These are phyloP conservation scores for Thymelicus acteon DNA, from an alignment of 2,888 invertebrate species.

Conservation along the genomic window DNA sequence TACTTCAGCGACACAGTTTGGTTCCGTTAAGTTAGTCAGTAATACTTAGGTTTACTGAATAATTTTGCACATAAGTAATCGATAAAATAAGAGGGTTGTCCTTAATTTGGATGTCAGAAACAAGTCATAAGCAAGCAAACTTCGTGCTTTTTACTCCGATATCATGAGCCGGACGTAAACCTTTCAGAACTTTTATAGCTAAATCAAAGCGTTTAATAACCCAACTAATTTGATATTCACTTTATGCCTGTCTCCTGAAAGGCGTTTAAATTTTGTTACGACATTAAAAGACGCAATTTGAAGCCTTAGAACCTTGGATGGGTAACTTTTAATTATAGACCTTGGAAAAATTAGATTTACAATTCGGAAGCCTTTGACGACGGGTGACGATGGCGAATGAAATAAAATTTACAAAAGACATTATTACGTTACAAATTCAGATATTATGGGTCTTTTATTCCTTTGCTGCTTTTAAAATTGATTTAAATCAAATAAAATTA, in stretches of 20 bases:
- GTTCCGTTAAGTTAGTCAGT: too few species aligned
- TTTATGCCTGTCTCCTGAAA: constrained; percentile 34
- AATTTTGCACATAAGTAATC: too few species aligned
- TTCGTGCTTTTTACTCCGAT: not conserved
- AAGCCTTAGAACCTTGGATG: constrained; percentile 24
- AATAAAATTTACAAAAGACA: not conserved
- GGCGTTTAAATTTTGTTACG: constrained; percentile 38
- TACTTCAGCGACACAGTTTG: not conserved
- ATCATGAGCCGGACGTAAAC: constrained; percentile 15
- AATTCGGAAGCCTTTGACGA: constrained; percentile 25
- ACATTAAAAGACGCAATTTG: constrained; percentile 37
- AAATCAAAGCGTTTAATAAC: constrained; percentile 32
- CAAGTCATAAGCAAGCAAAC: not conserved
- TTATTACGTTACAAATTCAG: not conserved
- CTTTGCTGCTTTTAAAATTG: not conserved
- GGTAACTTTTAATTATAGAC: constrained; percentile 36
- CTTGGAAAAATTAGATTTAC: constrained; percentile 26
- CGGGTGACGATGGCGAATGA: not conserved
- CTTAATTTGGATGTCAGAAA: not conserved
- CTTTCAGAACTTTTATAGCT: constrained; percentile 30
- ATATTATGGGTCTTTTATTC: not conserved
- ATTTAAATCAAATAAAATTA: too few species aligned
- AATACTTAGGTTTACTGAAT: too few species aligned
- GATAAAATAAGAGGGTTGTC: too few species aligned
- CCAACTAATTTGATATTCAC: constrained; percentile 37